phyloP scores from a whole-genome alignment of 2,797 vertebrate species.

The Sebastes cheni region DNA sequence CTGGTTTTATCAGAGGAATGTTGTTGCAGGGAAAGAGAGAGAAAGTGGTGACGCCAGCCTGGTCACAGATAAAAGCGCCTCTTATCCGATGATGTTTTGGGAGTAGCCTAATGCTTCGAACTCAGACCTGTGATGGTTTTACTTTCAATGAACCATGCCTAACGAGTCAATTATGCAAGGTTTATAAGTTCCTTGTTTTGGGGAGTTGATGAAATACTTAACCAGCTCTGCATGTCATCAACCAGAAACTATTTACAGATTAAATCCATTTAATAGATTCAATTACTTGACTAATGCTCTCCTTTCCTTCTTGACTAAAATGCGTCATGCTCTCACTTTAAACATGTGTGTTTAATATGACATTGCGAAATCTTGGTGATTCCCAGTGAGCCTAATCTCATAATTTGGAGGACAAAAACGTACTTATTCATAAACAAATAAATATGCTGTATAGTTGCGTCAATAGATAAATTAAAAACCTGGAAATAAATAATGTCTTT shows the following conservation, averaged over 20 bases:
- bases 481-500: background rate
- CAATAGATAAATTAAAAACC: background rate
- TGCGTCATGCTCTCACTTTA: background rate
- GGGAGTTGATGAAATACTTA: conserved; percentile 33
- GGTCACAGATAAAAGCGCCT: conserved; percentile 48
- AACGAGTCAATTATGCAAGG: conserved; percentile 32
- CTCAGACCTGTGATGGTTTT: conserved; percentile 18
- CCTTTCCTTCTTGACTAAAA: background rate
- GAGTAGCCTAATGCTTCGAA: conserved; percentile 21
- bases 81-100: conserved; percentile 44
- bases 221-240: conserved; percentile 40
- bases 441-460: background rate
- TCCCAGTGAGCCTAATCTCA: background rate
- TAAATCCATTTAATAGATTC: background rate
- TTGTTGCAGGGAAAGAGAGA: conserved; percentile 24
- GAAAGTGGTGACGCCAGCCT: conserved; percentile 28
- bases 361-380: background rate
- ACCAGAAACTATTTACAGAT: conserved; percentile 28
- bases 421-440: background rate
- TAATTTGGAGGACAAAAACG: fast-evolving
- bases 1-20: conserved; percentile 52
- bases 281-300: background rate
- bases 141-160: conserved; percentile 9
- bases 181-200: conserved; percentile 26
- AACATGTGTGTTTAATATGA: background rate